phyloP scores from a whole-genome alignment of 37 sponge, comb jelly and placozoan species.

The Theonella swinhoei region DNA sequence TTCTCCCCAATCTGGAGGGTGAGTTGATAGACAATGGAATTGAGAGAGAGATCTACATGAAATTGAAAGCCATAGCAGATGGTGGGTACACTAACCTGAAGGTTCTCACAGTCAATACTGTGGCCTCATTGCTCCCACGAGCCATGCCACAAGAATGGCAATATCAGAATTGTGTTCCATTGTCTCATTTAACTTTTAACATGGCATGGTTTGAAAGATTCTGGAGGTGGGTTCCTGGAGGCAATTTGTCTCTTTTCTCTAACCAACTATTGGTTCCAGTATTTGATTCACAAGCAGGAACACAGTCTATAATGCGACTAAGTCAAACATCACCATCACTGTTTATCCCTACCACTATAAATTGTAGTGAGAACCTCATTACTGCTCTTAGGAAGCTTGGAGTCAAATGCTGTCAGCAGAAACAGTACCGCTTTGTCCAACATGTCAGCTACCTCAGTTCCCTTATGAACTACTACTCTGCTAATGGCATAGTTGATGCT shows the following conservation, averaged over 20 bases:
- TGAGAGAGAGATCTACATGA: not conserved
- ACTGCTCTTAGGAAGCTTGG: not conserved
- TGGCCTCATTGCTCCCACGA: not conserved
- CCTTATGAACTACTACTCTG: not conserved
- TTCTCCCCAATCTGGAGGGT: conserved; percentile 30
- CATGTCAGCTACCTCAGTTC: not conserved
- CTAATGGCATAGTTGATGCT: conserved; percentile 15
- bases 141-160: not conserved
- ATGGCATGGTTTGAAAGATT: conserved; percentile 20
- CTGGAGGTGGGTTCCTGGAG: conserved; percentile 35
- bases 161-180: not conserved
- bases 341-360: not conserved
- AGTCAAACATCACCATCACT: not conserved
- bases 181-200: not conserved
- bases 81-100: conserved; percentile 12
- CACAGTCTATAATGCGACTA: not conserved
- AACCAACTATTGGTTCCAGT: conserved; percentile 14
- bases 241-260: not conserved
- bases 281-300: too few species aligned
- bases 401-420: not conserved
- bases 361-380: not conserved
- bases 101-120: not conserved
- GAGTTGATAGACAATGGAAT: conserved; percentile 1
- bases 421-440: not conserved
- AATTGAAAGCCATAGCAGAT: conserved; percentile 12